phyloP scores from a whole-genome alignment of 2,888 invertebrate species.

The Neelides folsomi region DNA sequence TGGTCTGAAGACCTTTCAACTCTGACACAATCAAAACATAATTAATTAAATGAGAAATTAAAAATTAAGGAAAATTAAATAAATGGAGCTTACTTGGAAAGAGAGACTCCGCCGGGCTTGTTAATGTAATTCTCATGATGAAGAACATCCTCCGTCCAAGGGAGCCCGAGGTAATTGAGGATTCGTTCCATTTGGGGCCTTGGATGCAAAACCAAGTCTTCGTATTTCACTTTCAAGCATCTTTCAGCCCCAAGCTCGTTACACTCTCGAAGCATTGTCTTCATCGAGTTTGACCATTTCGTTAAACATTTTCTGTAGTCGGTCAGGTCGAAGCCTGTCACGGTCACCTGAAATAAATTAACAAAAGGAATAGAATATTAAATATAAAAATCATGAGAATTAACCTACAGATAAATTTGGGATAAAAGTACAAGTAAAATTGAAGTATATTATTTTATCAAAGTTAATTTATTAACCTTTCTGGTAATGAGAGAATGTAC shows the following conservation, averaged over 20 bases:
- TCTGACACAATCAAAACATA: slow-evolving; percentile 45
- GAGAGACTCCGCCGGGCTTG: slow-evolving; percentile 80
- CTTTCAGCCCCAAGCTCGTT: slow-evolving; percentile 47
- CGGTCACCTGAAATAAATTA: slow-evolving; percentile 47
- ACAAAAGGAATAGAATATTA: neutral
- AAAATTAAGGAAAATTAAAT: neutral
- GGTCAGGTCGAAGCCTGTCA: slow-evolving; percentile 85
- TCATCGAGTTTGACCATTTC: slow-evolving; percentile 94
- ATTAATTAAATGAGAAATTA: neutral
- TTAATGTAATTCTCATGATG: slow-evolving; percentile 97
- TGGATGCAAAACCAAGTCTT: slow-evolving; percentile 91
- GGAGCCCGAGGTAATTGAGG: slow-evolving; percentile 72
- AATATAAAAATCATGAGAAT: no score
- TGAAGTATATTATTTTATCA: neutral
- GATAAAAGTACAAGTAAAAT: neutral
- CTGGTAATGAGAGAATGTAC: slow-evolving; percentile 96
- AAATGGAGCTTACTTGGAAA: slow-evolving; percentile 90
- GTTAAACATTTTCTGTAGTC: slow-evolving; percentile 86
- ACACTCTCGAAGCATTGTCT: slow-evolving; percentile 89
- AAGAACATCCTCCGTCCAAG: slow-evolving; percentile 89
- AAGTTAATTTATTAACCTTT: slow-evolving; percentile 48
- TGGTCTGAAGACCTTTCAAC: slow-evolving; percentile 96
- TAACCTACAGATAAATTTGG: neutral
- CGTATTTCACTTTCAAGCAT: slow-evolving; percentile 76
- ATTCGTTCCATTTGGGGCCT: slow-evolving; percentile 75